These are phyloP conservation scores for Cotesia chilonis DNA, from an alignment of 1,140 invertebrate genomes.

Conservation along the genomic window DNA sequence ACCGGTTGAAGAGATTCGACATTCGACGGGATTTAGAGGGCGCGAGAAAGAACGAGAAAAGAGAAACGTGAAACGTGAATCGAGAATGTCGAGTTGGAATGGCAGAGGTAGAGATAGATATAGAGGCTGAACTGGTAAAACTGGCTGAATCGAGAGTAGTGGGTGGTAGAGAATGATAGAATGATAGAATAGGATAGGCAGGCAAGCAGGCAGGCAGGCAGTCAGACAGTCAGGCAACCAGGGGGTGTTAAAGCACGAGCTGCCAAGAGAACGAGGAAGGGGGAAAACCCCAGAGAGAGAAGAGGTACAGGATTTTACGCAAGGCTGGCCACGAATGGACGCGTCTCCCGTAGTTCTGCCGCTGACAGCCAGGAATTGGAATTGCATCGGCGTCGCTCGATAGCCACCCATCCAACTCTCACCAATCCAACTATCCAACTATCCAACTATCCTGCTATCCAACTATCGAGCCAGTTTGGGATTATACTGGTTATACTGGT, in stretches of 20 bases:
- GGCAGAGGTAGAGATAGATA: too few species aligned
- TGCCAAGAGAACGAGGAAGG: slow-evolving; percentile 18
- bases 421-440: too few species aligned
- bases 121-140: too few species aligned
- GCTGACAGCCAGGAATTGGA: slow-evolving; percentile 68
- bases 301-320: slow-evolving; percentile 64
- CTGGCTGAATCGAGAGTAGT: slow-evolving; percentile 4
- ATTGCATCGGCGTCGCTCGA: slow-evolving; percentile 67
- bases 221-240: background rate
- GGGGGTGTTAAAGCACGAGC: slow-evolving; percentile 5
- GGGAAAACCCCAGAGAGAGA: slow-evolving; percentile 33
- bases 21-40: slow-evolving; percentile 26
- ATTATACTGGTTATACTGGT: too few species aligned
- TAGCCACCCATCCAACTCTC: slow-evolving; percentile 53
- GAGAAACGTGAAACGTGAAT: background rate
- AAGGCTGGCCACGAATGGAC: slow-evolving; percentile 63
- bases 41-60: slow-evolving; percentile 29
- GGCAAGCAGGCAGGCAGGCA: background rate
- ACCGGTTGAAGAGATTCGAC: slow-evolving; percentile 34
- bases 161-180: slow-evolving; percentile 36
- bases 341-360: slow-evolving; percentile 66
- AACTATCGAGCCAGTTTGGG: too few species aligned
- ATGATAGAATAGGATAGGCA: slow-evolving; percentile 39
- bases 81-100: background rate
- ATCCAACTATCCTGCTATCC: too few species aligned